These are phyloP conservation scores for Seison nebaliae DNA, from an alignment of 1,140 invertebrate species.

Conservation along the genomic window DNA sequence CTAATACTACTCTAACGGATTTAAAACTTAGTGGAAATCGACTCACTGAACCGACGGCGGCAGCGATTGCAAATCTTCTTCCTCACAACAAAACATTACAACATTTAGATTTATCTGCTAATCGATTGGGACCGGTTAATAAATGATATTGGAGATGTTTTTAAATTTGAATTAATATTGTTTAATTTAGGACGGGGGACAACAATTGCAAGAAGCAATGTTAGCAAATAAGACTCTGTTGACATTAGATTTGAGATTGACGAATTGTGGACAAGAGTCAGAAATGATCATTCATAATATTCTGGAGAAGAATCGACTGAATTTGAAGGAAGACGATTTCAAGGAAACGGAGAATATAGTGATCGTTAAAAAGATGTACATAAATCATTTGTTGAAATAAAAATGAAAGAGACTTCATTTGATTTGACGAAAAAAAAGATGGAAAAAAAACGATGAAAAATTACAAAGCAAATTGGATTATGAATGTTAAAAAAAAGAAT, in stretches of 20 bases:
- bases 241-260: constrained; percentile 24
- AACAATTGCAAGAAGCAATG: constrained; percentile 26
- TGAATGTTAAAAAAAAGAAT: too few species aligned
- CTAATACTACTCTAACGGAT: constrained; percentile 20
- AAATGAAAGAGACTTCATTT: too few species aligned
- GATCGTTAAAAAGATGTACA: too few species aligned
- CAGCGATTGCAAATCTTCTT: constrained; percentile 23
- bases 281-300: constrained; percentile 27
- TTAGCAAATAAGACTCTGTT: constrained; percentile 24
- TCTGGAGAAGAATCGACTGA: constrained; percentile 21
- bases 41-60: constrained; percentile 23
- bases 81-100: constrained; percentile 19
- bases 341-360: too few species aligned
- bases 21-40: constrained; percentile 26
- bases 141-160: neutral
- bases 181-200: constrained; percentile 24
- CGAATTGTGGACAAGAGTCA: constrained; percentile 26
- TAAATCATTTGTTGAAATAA: too few species aligned
- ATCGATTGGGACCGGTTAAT: constrained; percentile 24
- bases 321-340: too few species aligned
- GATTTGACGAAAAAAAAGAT: too few species aligned
- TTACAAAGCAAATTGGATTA: too few species aligned
- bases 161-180: neutral
- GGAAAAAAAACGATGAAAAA: too few species aligned
- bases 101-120: constrained; percentile 23